These are phyloP conservation scores for Cerastoderma edule DNA, from an alignment of 2,888 invertebrate genomes.

Conservation along the genomic window DNA sequence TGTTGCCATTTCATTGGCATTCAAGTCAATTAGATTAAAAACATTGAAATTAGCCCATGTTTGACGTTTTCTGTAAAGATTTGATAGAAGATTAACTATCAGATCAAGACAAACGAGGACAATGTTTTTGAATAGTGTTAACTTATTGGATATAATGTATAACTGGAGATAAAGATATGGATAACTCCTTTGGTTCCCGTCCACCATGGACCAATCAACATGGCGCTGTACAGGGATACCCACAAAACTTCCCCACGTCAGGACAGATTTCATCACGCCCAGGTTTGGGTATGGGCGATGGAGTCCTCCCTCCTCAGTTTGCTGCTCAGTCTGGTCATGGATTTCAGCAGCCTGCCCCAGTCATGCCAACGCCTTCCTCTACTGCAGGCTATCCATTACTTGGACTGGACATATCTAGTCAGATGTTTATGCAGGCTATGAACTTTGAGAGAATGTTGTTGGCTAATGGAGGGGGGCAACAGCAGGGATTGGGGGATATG, in stretches of 20 bases:
- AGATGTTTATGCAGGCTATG: conserved; percentile 69
- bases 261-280: conserved; percentile 1
- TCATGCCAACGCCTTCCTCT: conserved; percentile 33
- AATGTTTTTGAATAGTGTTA: not conserved
- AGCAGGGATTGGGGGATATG: conserved; percentile 34
- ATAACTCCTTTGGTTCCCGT: conserved; percentile 43
- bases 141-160: not conserved
- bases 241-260: not conserved
- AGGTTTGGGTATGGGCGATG: not conserved
- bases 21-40: not conserved
- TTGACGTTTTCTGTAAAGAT: too few relatives aligned
- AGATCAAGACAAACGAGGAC: too few relatives aligned
- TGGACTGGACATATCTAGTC: conserved; percentile 63
- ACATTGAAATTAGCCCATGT: too few relatives aligned
- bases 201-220: conserved; percentile 34
- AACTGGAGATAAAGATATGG: conserved; percentile 19
- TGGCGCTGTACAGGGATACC: conserved; percentile 9
- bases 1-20: not conserved
- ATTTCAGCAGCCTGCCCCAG: conserved; percentile 22
- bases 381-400: conserved; percentile 54
- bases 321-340: conserved; percentile 35
- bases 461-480: conserved; percentile 25
- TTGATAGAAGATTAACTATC: too few relatives aligned
- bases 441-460: conserved; percentile 67
- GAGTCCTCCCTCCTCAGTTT: conserved; percentile 17